Conservation (phyloP, 2,888 invertebrate species). For the Acutogordius australiensis region DNA sequence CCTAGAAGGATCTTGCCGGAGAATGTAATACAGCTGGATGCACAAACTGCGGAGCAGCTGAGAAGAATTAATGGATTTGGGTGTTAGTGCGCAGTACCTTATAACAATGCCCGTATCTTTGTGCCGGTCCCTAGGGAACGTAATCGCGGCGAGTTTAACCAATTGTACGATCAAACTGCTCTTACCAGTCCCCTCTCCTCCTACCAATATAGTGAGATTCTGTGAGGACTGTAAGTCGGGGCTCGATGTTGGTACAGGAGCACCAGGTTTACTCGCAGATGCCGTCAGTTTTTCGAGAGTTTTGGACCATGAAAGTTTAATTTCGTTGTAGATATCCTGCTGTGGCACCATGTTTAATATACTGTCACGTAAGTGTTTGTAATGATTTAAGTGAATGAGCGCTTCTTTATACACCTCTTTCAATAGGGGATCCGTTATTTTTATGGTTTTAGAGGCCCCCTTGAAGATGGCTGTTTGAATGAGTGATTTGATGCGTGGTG, state of each 20-base stretch:
- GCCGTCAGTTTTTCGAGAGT: too few relatives aligned
- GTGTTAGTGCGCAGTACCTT: not conserved
- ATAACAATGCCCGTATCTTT: not conserved
- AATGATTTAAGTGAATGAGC: not conserved
- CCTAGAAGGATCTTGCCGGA: not conserved
- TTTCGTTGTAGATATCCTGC: not conserved
- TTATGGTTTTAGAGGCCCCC: not conserved
- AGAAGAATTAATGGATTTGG: not conserved
- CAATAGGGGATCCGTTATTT: not conserved
- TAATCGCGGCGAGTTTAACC: not conserved
- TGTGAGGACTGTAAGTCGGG: too few relatives aligned
- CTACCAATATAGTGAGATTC: not conserved
- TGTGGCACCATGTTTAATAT: not conserved
- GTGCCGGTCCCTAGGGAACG: not conserved
- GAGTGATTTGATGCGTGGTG: not conserved
- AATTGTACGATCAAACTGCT: not conserved
- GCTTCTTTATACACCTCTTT: not conserved
- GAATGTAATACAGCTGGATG: not conserved
- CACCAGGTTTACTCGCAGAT: too few relatives aligned
- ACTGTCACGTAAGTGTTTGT: not conserved
- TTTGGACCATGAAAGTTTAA: not conserved
- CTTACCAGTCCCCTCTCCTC: conserved; percentile 1
- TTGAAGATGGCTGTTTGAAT: not conserved
- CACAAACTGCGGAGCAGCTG: not conserved
- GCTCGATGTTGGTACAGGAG: not conserved